Percentiles rank a stretch among this genome's conserved stretches.
Evolutionary conservation across 2,888 invertebrate genomes (phyloP).

Genomic region (Drosophila histrio): DNA sequence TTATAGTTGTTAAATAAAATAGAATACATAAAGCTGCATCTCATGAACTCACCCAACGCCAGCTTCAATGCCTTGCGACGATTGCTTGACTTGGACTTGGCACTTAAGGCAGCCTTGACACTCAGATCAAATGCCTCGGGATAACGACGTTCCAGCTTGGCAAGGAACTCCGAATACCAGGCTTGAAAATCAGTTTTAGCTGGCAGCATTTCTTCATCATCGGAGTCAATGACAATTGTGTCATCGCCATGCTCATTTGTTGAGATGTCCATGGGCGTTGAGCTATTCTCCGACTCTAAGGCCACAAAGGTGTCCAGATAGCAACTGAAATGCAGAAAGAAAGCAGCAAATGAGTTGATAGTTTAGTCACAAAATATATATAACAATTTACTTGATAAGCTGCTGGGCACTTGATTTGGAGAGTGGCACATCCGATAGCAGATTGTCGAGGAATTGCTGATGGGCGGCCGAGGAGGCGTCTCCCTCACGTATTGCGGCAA

Average conservation of each 20-base stretch:
- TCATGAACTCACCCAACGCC: slow-evolving; percentile 74
- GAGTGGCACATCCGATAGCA: slow-evolving; percentile 87
- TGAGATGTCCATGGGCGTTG: slow-evolving; percentile 5
- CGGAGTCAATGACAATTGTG: slow-evolving; percentile 81
- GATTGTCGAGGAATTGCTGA: slow-evolving; percentile 85
- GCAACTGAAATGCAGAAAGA: slow-evolving; percentile 84
- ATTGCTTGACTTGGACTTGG: slow-evolving; percentile 66
- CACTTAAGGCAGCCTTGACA: slow-evolving; percentile 86
- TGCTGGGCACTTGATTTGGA: slow-evolving; percentile 85
- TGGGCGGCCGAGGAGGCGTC: slow-evolving; percentile 85
- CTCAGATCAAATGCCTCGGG: slow-evolving; percentile 89
- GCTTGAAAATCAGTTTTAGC: slow-evolving; percentile 77
- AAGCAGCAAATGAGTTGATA: too few species aligned
- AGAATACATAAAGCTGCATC: too few species aligned
- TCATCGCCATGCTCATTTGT: slow-evolving; percentile 70
- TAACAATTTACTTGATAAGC: slow-evolving; percentile 86
- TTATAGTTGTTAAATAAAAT: too few species aligned
- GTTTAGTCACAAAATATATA: too few species aligned
- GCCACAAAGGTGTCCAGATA: slow-evolving; percentile 84
- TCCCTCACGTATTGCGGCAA: slow-evolving; percentile 85
- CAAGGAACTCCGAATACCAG: slow-evolving; percentile 86
- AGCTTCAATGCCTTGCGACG: slow-evolving; percentile 83
- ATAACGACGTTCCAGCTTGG: slow-evolving; percentile 88
- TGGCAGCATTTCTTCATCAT: slow-evolving; percentile 55
- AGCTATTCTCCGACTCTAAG: neutral